Base-by-base conservation (phyloP, 1,140 invertebrate genomes). In the Drosophila sechellia region DNA sequence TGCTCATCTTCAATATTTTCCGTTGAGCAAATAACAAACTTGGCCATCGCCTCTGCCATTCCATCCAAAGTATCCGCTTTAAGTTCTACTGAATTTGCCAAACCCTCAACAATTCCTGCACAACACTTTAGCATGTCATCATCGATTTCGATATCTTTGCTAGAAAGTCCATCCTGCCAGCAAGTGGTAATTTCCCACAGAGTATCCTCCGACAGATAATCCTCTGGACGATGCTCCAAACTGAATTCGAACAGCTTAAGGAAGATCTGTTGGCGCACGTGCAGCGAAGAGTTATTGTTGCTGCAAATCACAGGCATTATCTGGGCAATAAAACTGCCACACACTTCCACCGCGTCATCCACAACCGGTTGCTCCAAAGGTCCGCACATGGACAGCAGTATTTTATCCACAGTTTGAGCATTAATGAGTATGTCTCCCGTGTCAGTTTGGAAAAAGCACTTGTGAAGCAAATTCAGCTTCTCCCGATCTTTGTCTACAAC, bases 151-250 rank as follows among this genome's bases (percentile, higher is more conserved):
- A 90, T 91, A 43, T 92, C 84, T 17, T 90, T 77, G 60, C 87
- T 91, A 4, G 90, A 92, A 13, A 94, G 53, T n/a, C 92, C 91
- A 90, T 94, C 93, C 81, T 93, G 92, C 93, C 93, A 94, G 37
- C 93, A 93, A n/a, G 93, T 93, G 15, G 93, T 93, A 5, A 93
- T 84, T 79, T 94, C 93, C 92, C 92, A 93, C 25, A 93, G 72
- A 6, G 93, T 94, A 64, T 94, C 93, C 39, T 92, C 80, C 0
- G 93, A 93, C 6, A 94, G 63, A 59, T 83, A 83, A 57, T 94
- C 80, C 10, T 71, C 76, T 3, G 68, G 53, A 6, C 57, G 61
- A 25, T 87, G 77, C 60, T 89, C 83, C 68, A 93, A 90, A 34
- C 90, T 92, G n/a, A 94, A 91, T 59, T 80, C 85, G 57, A 93